Conservation (phyloP, 2,888 invertebrate genomes). For the Masnerella sp. region DNA sequence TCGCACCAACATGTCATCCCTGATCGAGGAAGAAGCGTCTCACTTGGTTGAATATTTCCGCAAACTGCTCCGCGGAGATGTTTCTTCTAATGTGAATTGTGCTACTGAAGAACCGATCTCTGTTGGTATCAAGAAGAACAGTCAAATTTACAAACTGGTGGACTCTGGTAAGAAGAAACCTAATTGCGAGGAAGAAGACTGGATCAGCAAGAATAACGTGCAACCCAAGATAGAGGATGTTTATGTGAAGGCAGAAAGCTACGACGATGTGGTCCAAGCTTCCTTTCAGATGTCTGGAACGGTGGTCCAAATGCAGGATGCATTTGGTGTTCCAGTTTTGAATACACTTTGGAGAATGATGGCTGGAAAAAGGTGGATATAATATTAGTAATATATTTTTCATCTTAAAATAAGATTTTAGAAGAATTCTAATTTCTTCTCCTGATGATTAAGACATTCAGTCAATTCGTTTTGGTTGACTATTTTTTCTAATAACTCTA, state of each 20-base stretch:
- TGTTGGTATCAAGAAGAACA: constrained; percentile 30
- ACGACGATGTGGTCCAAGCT: constrained; percentile 66
- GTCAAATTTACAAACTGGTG: constrained; percentile 68
- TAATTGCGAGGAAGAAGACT: constrained; percentile 6
- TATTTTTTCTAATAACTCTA: too few species aligned
- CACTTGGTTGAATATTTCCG: constrained; percentile 81
- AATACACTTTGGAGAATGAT: constrained; percentile 92
- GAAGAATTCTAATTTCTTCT: too few species aligned
- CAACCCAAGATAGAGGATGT: constrained; percentile 67
- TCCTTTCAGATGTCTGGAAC: constrained; percentile 72
- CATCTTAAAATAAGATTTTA: too few species aligned
- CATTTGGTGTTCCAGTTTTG: constrained; percentile 87
- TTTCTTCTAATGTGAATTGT: too few species aligned
- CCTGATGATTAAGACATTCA: too few species aligned
- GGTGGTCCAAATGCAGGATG: constrained; percentile 84
- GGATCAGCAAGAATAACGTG: not conserved
- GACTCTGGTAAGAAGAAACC: constrained; percentile 50
- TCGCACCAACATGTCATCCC: constrained; percentile 85
- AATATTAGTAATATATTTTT: too few species aligned
- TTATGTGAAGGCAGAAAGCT: constrained; percentile 71
- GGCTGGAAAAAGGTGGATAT: constrained; percentile 81
- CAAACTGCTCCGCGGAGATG: constrained; percentile 49
- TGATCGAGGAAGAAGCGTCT: constrained; percentile 84
- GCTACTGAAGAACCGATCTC: constrained; percentile 3
- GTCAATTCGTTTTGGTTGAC: too few species aligned